Conservation (phyloP, 2,797 vertebrate species). For the Anguilla anguilla region DNA sequence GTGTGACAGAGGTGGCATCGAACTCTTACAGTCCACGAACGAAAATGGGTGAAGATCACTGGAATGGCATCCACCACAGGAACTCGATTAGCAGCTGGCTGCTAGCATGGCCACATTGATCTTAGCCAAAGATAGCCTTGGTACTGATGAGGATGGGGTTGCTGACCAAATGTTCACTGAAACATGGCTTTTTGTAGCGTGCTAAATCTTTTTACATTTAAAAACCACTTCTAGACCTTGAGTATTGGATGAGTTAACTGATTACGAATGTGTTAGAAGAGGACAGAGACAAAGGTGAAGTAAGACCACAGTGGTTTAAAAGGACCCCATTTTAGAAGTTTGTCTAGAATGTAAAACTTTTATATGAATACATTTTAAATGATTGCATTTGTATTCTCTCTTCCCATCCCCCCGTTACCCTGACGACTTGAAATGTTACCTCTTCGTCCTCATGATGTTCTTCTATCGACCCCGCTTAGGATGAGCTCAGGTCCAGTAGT, state of each 20-base stretch:
- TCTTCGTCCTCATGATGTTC: conserved; percentile 95
- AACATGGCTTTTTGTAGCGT: conserved; percentile 48
- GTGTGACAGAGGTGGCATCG: conserved; percentile 95
- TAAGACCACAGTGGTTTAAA: conserved; percentile 80
- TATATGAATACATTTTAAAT: conserved; percentile 78
- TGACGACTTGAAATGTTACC: conserved; percentile 92
- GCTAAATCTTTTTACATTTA: conserved; percentile 40
- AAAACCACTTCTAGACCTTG: conserved; percentile 47
- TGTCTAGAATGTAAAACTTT: conserved; percentile 49
- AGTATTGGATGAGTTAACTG: conserved; percentile 49
- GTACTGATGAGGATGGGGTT: conserved; percentile 79
- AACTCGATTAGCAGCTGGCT: conserved; percentile 88
- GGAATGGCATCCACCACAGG: conserved; percentile 90
- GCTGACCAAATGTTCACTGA: conserved; percentile 64
- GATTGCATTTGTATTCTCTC: conserved; percentile 87
- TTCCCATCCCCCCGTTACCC: conserved; percentile 81
- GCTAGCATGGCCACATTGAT: conserved; percentile 84
- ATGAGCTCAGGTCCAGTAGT: conserved; percentile 91
- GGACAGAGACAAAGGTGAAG: conserved; percentile 62
- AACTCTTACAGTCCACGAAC: conserved; percentile 89
- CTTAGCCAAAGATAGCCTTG: conserved; percentile 89
- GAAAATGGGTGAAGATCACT: conserved; percentile 92
- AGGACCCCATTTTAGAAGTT: conserved; percentile 71
- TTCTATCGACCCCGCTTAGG: conserved; percentile 97
- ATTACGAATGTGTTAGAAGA: conserved; percentile 56